These are phyloP conservation scores for Chymomyza fuscimana DNA, from an alignment of 2,888 invertebrate species.

Conservation along the genomic window DNA sequence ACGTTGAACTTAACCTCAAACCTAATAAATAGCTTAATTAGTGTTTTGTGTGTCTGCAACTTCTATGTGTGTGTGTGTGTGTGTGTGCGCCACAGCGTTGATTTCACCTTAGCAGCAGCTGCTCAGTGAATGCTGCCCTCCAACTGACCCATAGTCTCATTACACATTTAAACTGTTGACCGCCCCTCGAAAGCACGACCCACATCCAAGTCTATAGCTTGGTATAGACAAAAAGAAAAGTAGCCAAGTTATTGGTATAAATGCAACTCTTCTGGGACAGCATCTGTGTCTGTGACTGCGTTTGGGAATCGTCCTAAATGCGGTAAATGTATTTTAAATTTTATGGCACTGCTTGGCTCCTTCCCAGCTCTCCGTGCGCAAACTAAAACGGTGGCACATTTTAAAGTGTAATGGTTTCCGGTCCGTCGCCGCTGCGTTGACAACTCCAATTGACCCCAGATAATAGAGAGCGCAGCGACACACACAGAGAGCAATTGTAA, in stretches of 20 bases:
- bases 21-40: constrained; percentile 73
- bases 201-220: background rate
- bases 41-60: constrained; percentile 45
- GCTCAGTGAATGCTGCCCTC: background rate
- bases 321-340: background rate
- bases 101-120: background rate
- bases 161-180: constrained; percentile 37
- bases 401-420: constrained; percentile 15
- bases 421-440: background rate
- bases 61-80: background rate
- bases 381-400: background rate
- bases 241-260: constrained; percentile 27
- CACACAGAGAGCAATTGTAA: constrained; percentile 20
- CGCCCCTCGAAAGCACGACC: constrained; percentile 1
- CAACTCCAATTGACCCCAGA: background rate
- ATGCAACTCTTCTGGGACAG: constrained; percentile 2
- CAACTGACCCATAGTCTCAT: constrained; percentile 34
- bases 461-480: background rate
- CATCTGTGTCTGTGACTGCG: constrained; percentile 7
- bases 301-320: constrained; percentile 19
- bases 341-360: background rate
- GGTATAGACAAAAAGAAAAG: constrained; percentile 4
- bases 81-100: constrained; percentile 1
- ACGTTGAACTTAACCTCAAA: constrained; percentile 68
- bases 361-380: background rate